These are phyloP conservation scores for Microtus ochrogaster DNA, from an alignment of 2,113 vertebrate genomes.

Conservation along the genomic window DNA sequence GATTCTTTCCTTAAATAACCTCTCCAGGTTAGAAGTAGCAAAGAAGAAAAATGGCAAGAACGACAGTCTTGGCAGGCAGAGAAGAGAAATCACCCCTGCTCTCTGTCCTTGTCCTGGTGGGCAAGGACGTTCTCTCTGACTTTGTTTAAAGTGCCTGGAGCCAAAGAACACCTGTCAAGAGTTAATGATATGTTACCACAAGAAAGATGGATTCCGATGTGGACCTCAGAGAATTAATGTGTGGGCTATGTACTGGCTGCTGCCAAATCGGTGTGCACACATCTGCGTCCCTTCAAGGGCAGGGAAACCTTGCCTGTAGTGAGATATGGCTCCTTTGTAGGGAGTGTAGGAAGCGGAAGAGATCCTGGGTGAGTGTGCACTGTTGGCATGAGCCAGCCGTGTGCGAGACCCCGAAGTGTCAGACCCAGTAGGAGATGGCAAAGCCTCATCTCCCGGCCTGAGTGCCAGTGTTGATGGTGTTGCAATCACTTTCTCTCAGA, in stretches of 20 bases:
- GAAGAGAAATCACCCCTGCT: not conserved
- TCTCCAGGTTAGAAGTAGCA: slow-evolving; percentile 38
- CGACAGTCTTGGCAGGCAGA: slow-evolving; percentile 1
- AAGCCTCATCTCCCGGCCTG: not conserved
- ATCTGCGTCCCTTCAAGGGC: slow-evolving; percentile 58
- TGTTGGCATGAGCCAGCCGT: not conserved
- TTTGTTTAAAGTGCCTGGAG: slow-evolving; percentile 61
- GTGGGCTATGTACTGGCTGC: not conserved
- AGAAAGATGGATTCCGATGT: slow-evolving; percentile 63
- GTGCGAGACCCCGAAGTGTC: not conserved
- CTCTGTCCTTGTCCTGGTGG: slow-evolving; percentile 41
- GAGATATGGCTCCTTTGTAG: not conserved
- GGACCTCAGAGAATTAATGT: slow-evolving; percentile 52
- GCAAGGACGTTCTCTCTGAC: slow-evolving; percentile 34
- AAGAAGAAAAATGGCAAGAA: slow-evolving; percentile 51
- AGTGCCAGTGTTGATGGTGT: no score
- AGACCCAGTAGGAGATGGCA: not conserved
- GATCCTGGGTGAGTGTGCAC: not conserved
- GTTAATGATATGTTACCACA: slow-evolving; percentile 68
- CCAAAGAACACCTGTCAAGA: slow-evolving; percentile 70
- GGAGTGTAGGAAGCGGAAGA: not conserved
- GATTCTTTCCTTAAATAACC: slow-evolving; percentile 51
- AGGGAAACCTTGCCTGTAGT: slow-evolving; percentile 47
- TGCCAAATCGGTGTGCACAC: not conserved
- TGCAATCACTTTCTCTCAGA: not conserved